Evolutionary conservation across 2,113 vertebrate genomes (phyloP).

Genomic region (Austrofundulus limnaeus): DNA sequence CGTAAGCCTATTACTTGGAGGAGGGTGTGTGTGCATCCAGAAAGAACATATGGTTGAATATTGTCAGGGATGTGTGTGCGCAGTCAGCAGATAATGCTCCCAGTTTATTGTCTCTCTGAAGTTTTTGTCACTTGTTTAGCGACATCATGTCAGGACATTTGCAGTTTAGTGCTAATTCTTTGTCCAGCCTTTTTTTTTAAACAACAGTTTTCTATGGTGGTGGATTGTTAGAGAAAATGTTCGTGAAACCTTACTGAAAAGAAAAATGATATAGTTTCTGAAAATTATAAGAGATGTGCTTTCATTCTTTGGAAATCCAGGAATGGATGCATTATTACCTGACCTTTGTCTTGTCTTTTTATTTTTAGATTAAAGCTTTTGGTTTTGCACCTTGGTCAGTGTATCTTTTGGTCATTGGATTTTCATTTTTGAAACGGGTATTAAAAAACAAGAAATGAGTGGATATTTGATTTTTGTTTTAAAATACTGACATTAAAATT

Average conservation of each 20-base stretch:
- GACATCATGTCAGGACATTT: background rate
- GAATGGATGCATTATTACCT: no score
- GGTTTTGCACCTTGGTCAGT: no score
- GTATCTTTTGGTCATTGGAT: no score
- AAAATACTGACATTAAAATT: no score
- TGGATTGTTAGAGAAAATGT: no score
- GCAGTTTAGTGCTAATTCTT: background rate
- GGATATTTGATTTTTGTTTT: no score
- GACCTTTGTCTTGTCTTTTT: no score
- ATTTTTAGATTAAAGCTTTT: no score
- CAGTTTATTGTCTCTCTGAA: conserved; percentile 17
- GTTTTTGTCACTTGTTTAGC: background rate
- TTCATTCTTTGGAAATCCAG: no score
- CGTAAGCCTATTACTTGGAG: conserved; percentile 71
- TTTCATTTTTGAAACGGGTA: no score
- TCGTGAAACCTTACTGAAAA: background rate
- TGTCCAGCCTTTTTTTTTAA: background rate
- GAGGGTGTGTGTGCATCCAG: conserved; percentile 33
- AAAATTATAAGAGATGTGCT: no score
- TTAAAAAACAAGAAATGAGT: no score
- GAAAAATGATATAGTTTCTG: background rate
- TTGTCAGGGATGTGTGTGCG: conserved; percentile 28
- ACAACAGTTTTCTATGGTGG: background rate
- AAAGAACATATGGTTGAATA: conserved; percentile 65
- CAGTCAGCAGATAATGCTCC: conserved; percentile 4